Evolutionary conservation across 2,113 vertebrate species (phyloP).

Genomic region (Ammodytes marinus): DNA sequence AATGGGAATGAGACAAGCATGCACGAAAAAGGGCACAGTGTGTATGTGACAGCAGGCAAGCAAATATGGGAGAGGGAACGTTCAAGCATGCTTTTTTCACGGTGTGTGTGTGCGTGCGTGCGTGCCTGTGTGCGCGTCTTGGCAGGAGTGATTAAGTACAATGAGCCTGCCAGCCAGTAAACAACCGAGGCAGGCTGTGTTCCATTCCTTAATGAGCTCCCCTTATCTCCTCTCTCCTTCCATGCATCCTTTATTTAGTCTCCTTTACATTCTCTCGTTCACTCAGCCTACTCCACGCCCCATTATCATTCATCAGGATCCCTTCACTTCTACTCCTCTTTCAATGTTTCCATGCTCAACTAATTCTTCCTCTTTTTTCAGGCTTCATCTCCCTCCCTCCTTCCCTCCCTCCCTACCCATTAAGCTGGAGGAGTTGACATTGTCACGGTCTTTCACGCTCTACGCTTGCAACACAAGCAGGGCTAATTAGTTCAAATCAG

Average conservation of each 20-base stretch:
- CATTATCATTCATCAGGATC: constrained; percentile 68
- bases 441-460: constrained; percentile 40
- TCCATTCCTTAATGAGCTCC: constrained; percentile 75
- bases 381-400: constrained; percentile 23
- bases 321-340: constrained; percentile 40
- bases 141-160: constrained; percentile 75
- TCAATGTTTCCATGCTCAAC: constrained; percentile 49
- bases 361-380: constrained; percentile 16
- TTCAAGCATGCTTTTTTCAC: not conserved
- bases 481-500: constrained; percentile 23
- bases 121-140: not conserved
- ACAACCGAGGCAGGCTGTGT: constrained; percentile 69
- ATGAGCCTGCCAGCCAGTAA: constrained; percentile 69
- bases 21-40: constrained; percentile 17
- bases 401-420: constrained; percentile 5
- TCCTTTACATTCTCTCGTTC: constrained; percentile 63
- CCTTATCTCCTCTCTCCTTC: constrained; percentile 68
- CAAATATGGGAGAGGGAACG: not conserved
- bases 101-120: not conserved
- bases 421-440: constrained; percentile 36
- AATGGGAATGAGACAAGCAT: constrained; percentile 22
- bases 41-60: constrained; percentile 21
- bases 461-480: constrained; percentile 23
- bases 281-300: constrained; percentile 40
- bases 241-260: constrained; percentile 65